Conservation (phyloP, 2,797 vertebrate species). For the Oreochromis mossambicus region DNA sequence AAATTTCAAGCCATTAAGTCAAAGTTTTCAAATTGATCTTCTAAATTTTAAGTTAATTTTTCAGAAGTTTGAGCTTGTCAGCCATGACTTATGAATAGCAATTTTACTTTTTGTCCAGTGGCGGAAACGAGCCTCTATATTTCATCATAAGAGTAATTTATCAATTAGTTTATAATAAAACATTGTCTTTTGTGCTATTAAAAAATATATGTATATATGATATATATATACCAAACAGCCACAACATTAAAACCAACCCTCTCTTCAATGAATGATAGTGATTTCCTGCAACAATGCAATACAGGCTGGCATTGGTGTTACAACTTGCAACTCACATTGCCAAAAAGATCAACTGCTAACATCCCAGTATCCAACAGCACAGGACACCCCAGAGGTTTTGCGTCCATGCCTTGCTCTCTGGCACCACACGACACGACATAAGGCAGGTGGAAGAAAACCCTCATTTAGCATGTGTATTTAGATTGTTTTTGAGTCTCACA, state of each 20-base stretch:
- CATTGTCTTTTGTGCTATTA: neutral
- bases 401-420: neutral
- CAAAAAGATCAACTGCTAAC: neutral
- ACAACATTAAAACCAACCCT: neutral
- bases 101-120: neutral
- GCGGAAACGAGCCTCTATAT: neutral
- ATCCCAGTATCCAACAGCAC: neutral
- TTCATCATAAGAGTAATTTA: neutral
- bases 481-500: neutral
- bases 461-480: neutral
- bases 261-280: neutral
- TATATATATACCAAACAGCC: neutral
- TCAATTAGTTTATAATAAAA: neutral
- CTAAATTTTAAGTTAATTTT: neutral
- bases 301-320: neutral
- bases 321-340: neutral
- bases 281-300: neutral
- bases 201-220: no score
- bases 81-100: neutral
- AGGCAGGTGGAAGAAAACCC: neutral
- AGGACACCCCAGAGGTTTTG: neutral
- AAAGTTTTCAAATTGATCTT: no score
- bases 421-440: accelerated
- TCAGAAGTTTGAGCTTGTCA: neutral
- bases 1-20: neutral